These are phyloP conservation scores for Taxidea taxus DNA, from an alignment of 2,113 vertebrate species.

Conservation along the genomic window DNA sequence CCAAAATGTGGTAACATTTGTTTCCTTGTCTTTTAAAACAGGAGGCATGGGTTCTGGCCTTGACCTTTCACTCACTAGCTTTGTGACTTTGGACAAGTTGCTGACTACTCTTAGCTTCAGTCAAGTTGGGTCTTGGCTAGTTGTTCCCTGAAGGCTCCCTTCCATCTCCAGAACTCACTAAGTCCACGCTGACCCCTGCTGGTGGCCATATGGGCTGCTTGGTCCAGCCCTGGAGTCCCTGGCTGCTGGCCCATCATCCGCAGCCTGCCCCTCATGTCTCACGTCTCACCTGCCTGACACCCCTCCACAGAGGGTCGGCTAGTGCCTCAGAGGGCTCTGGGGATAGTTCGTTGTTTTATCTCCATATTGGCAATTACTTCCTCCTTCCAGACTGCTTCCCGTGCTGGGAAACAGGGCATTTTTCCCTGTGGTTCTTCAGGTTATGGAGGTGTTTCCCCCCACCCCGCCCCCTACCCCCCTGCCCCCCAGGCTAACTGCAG, in stretches of 20 bases:
- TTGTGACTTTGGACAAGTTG: slow-evolving; percentile 4
- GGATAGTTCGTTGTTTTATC: background rate
- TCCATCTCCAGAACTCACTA: background rate
- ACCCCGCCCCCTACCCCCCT: rapidly evolving
- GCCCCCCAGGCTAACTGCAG: background rate
- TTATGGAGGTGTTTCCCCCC: background rate
- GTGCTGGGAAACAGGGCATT: background rate
- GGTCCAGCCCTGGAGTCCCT: background rate
- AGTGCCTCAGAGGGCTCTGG: background rate
- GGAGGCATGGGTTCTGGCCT: background rate
- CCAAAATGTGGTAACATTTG: background rate
- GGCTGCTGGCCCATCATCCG: background rate
- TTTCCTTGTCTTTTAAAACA: slow-evolving; percentile 9
- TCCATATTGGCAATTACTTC: background rate
- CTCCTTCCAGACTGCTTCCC: background rate
- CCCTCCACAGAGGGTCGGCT: background rate
- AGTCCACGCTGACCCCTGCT: slow-evolving; percentile 1
- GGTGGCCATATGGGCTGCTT: slow-evolving; percentile 23
- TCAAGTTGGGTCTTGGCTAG: background rate
- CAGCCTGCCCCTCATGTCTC: background rate
- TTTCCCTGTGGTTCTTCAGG: background rate
- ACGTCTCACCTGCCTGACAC: background rate
- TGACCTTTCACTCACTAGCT: background rate
- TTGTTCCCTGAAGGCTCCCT: background rate
- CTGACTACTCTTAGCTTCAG: background rate